Evolutionary conservation across 2,888 invertebrate genomes (phyloP).

Genomic region (Troides oblongomaculatus): DNA sequence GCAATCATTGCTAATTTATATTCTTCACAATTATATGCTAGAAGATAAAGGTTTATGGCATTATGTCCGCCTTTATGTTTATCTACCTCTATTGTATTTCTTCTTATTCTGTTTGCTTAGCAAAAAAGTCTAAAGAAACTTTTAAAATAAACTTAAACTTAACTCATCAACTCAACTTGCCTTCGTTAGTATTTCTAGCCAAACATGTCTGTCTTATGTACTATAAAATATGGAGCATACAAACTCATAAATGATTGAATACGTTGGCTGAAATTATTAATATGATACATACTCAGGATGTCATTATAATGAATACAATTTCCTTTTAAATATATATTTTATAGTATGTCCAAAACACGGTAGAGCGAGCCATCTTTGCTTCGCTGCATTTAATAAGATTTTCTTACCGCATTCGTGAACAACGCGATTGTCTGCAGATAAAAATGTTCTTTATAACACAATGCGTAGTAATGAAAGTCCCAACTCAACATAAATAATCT

Average conservation of each 20-base stretch:
- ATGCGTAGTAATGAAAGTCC: slow-evolving; percentile 44
- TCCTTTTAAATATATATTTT: not conserved
- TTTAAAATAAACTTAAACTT: no score
- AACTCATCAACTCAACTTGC: no score
- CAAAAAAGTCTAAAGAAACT: no score
- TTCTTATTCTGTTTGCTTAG: no score
- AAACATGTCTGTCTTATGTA: no score
- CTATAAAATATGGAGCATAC: not conserved
- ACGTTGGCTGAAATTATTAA: not conserved
- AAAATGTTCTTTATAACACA: slow-evolving; percentile 41
- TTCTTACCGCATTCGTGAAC: slow-evolving; percentile 30
- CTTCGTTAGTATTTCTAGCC: no score
- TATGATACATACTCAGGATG: not conserved
- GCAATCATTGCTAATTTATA: no score
- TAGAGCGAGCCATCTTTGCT: slow-evolving; percentile 30
- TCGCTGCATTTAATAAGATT: slow-evolving; percentile 44
- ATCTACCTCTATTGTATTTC: no score
- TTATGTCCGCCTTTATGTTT: no score
- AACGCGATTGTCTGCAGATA: slow-evolving; percentile 29
- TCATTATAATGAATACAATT: not conserved
- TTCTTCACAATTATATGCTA: no score
- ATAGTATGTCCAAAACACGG: slow-evolving; percentile 14
- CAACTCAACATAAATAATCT: slow-evolving; percentile 46
- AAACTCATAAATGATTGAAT: not conserved
- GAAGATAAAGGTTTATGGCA: not conserved